phyloP scores from a whole-genome alignment of 2,797 vertebrate genomes.

The Sphaeramia orbicularis region DNA sequence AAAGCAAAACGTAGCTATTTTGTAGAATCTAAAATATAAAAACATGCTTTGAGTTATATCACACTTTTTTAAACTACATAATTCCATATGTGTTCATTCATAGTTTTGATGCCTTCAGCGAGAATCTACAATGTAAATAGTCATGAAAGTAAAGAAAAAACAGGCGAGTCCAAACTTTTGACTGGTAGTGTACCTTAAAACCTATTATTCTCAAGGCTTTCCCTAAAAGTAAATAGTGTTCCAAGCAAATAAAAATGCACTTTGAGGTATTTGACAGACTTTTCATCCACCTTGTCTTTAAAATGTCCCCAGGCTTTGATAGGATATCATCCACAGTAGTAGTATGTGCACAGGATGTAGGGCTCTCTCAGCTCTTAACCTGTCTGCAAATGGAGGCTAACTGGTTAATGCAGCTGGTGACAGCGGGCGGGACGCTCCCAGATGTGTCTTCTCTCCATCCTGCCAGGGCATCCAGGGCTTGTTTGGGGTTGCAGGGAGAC shows the following conservation, averaged over 20 bases:
- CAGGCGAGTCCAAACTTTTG: too few relatives aligned
- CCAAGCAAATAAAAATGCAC: slow-evolving; percentile 11
- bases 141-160: too few relatives aligned
- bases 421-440: slow-evolving; percentile 83
- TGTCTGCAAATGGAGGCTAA: slow-evolving; percentile 84
- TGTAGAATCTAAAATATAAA: too few relatives aligned
- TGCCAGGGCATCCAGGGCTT: slow-evolving; percentile 85
- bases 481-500: slow-evolving; percentile 90
- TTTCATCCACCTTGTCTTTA: slow-evolving; percentile 2
- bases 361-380: slow-evolving; percentile 52
- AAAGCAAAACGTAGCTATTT: too few relatives aligned
- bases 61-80: too few relatives aligned
- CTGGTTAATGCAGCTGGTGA: slow-evolving; percentile 88
- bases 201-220: too few relatives aligned
- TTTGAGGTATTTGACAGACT: slow-evolving; percentile 1
- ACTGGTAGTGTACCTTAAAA: too few relatives aligned
- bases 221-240: too few relatives aligned
- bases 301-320: slow-evolving; percentile 5
- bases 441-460: slow-evolving; percentile 85
- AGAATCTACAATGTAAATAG: too few relatives aligned
- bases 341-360: not conserved
- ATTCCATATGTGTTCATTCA: too few relatives aligned
- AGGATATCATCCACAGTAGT: not conserved
- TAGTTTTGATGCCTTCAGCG: too few relatives aligned
- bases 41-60: too few relatives aligned